These are phyloP conservation scores for Mongoloraphidia duomilia DNA, from an alignment of 2,888 invertebrate species.

Conservation along the genomic window DNA sequence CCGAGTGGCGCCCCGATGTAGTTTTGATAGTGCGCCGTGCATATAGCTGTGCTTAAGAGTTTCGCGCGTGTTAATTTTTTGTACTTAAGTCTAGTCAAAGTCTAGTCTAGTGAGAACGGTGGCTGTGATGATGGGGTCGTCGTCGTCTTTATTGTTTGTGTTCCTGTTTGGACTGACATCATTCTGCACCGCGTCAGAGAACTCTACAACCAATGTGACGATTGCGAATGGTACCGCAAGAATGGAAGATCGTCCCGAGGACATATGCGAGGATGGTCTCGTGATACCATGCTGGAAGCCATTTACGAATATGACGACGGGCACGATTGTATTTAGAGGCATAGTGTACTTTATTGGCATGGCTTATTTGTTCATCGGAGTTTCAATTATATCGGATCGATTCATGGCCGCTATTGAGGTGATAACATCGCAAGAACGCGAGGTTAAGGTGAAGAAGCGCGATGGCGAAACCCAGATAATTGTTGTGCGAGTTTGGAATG, in stretches of 20 bases:
- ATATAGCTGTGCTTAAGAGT: too few species aligned
- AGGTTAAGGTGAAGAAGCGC: constrained; percentile 78
- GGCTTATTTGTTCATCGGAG: constrained; percentile 93
- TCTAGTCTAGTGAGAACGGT: too few species aligned
- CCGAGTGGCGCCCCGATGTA: too few species aligned
- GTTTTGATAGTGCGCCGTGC: too few species aligned
- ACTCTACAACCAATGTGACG: too few species aligned
- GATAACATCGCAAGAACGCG: constrained; percentile 94
- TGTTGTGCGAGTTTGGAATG: constrained; percentile 97
- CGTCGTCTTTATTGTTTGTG: too few species aligned
- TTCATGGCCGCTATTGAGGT: constrained; percentile 99
- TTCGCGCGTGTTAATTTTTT: too few species aligned
- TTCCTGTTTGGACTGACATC: too few species aligned
- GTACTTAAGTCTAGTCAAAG: too few species aligned
- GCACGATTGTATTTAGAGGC: constrained; percentile 74
- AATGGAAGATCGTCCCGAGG: not conserved
- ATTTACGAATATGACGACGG: constrained; percentile 54
- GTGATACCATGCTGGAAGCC: constrained; percentile 83
- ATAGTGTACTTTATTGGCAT: constrained; percentile 78
- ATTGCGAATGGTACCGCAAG: not conserved
- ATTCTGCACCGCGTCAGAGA: too few species aligned
- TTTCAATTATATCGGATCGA: constrained; percentile 95
- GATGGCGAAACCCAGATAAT: constrained; percentile 76
- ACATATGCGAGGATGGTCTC: constrained; percentile 65
- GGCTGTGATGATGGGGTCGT: too few species aligned